These are phyloP conservation scores for Uropsilus gracilis DNA, from an alignment of 2,113 vertebrate genomes.

Conservation along the genomic window DNA sequence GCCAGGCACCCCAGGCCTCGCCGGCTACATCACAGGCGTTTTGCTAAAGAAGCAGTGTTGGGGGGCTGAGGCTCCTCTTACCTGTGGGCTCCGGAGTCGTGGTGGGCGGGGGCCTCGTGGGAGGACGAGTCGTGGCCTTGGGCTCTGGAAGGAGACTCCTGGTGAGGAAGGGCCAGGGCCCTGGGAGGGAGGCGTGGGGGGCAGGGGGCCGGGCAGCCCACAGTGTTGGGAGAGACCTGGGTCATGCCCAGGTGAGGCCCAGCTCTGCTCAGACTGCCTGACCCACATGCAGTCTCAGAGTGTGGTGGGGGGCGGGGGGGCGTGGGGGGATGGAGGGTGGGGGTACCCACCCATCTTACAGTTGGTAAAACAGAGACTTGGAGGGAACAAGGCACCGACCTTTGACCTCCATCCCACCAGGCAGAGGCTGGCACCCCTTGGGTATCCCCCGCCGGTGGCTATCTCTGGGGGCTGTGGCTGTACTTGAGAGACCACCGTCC, in stretches of 20 bases:
- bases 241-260: background rate
- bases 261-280: too few species aligned
- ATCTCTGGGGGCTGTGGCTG: background rate
- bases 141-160: conserved; percentile 75
- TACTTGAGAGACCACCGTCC: background rate
- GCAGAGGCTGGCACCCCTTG: background rate
- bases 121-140: fast-evolving
- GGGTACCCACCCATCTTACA: background rate
- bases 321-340: background rate
- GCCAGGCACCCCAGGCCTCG: background rate
- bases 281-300: fast-evolving
- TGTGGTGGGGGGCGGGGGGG: too few species aligned
- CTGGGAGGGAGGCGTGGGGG: too few species aligned
- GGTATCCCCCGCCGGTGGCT: too few species aligned
- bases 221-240: background rate
- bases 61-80: conserved; percentile 18
- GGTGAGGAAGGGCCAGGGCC: background rate
- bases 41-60: too few species aligned
- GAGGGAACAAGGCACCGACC: background rate
- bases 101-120: fast-evolving
- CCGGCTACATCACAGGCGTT: too few species aligned
- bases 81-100: conserved; percentile 67
- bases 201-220: fast-evolving
- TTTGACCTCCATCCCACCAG: background rate
- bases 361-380: background rate